A percentile compares a stretch with the other conserved stretches of the same genome.
Conservation (phyloP, 2,797 vertebrate genomes). For the Chloroceryle inda region DNA sequence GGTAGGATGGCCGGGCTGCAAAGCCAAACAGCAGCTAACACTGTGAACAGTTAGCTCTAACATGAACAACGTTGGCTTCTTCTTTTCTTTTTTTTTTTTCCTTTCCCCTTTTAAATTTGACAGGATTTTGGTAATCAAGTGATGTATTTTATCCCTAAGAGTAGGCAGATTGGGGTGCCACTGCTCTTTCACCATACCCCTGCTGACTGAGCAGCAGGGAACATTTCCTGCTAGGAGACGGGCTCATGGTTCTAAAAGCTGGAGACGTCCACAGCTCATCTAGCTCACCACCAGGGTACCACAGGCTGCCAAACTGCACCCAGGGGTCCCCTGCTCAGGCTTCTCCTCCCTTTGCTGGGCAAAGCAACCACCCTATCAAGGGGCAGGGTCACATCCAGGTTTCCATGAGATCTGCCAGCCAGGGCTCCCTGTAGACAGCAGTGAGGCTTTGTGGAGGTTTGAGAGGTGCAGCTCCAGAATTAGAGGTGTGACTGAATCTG, state of each 20-base stretch:
- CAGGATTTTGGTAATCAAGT: background rate
- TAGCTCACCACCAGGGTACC: background rate
- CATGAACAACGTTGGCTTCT: background rate
- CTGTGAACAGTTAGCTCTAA: background rate
- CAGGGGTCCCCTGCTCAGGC: background rate
- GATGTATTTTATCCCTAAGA: background rate
- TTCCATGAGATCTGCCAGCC: background rate
- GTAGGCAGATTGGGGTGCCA: background rate
- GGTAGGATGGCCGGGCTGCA: background rate
- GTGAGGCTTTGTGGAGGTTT: background rate
- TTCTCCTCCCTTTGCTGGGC: background rate
- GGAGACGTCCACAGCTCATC: background rate
- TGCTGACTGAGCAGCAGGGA: background rate
- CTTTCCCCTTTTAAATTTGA: background rate
- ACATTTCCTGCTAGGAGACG: background rate
- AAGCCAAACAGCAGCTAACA: background rate
- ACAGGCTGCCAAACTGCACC: background rate
- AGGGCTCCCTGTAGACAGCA: fast-evolving
- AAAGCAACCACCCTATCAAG: background rate
- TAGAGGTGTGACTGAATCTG: fast-evolving
- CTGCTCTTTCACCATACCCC: background rate
- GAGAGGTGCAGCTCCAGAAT: background rate
- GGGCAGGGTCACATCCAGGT: background rate
- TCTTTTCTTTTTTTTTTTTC: background rate
- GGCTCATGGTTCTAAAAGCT: background rate